Percentiles rank a stretch among this genome's conserved stretches.
These are phyloP conservation scores for Apodemus sylvaticus DNA, from an alignment of 2,113 vertebrate species.

Conservation along the genomic window DNA sequence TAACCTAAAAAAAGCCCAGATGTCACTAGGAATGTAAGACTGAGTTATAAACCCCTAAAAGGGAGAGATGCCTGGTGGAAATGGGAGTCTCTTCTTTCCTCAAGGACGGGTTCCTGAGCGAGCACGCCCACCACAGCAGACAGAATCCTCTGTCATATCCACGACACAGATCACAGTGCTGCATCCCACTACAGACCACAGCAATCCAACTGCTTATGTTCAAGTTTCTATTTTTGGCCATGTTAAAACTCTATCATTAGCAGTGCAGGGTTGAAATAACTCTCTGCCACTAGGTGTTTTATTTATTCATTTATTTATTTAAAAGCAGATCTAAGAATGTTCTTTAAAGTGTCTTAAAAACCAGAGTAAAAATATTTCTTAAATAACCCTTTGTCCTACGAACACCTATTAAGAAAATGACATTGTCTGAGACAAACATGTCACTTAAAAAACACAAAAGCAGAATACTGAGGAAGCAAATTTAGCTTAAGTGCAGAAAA, in stretches of 20 bases:
- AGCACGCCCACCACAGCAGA: constrained; percentile 70
- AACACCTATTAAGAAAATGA: constrained; percentile 69
- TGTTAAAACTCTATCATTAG: constrained; percentile 74
- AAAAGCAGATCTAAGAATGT: constrained; percentile 22
- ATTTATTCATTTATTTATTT: neutral
- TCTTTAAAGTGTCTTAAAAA: constrained; percentile 54
- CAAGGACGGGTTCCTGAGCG: constrained; percentile 73
- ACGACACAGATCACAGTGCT: constrained; percentile 62
- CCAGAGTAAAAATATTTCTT: constrained; percentile 52
- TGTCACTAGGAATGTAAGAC: constrained; percentile 71
- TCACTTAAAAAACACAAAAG: constrained; percentile 38
- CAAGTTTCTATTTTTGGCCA: constrained; percentile 68
- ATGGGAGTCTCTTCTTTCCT: constrained; percentile 77
- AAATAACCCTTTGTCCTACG: constrained; percentile 58
- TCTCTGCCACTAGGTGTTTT: constrained; percentile 61
- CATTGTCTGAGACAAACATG: constrained; percentile 44
- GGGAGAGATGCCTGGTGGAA: constrained; percentile 79
- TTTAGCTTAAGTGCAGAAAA: constrained; percentile 69
- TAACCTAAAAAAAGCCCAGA: constrained; percentile 65
- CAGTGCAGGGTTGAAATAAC: constrained; percentile 40
- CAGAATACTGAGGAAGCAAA: constrained; percentile 37
- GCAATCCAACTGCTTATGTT: constrained; percentile 54
- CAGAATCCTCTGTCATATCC: constrained; percentile 69
- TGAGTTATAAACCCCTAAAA: constrained; percentile 68
- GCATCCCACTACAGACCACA: constrained; percentile 62